Base-by-base conservation (phyloP, 2,888 invertebrate species). In the Linnaemya vulpina region DNA sequence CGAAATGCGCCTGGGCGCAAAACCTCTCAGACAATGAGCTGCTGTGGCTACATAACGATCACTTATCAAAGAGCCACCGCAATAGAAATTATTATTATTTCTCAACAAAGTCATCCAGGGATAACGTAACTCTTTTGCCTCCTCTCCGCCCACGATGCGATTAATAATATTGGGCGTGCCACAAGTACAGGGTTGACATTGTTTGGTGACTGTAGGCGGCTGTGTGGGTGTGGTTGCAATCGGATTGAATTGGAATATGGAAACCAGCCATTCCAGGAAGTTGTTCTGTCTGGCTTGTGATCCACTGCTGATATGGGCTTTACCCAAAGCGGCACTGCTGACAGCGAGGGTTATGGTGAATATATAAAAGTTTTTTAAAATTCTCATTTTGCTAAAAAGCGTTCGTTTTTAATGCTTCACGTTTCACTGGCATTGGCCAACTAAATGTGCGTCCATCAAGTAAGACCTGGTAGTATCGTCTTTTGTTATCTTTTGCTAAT, bases 141-240 rank as follows among this genome's bases (percentile, higher is more conserved):
- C 96, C 65, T 95, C 94, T 0, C 97, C 97, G 1, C 96, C 97
- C 0, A 97, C 96, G 82, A 97, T 96, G 68, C 96, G 94, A 58
- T 95, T 94, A 1, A 90, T 88, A 7, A 95, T 95, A 83, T 95
- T 95, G 0, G 95, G 93, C 81, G 95, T 91, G 4, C 96, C 97
- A 88, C 96, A 96, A 88, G 93, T 87, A 51, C 91, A 91, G 9
- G 89, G 87, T 0, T 88, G 40, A 38, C 91, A 91, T 9, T 89
- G 83, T 65, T 89, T 89, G 13, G 11, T 43, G 13, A 3, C 17
- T 49, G 49, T 7, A 13, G 73, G 74, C 11, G 58, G 68, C 38
- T 20, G 15, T n/a, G 17, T 58, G 9, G 51, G 58, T 43, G n/a
- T 70, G 43, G 51, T 80, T 40, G 65, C 40, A 17, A 58, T 55